Evolutionary conservation across 2,113 vertebrate genomes (phyloP).

Genomic region (Macquaria australasica): DNA sequence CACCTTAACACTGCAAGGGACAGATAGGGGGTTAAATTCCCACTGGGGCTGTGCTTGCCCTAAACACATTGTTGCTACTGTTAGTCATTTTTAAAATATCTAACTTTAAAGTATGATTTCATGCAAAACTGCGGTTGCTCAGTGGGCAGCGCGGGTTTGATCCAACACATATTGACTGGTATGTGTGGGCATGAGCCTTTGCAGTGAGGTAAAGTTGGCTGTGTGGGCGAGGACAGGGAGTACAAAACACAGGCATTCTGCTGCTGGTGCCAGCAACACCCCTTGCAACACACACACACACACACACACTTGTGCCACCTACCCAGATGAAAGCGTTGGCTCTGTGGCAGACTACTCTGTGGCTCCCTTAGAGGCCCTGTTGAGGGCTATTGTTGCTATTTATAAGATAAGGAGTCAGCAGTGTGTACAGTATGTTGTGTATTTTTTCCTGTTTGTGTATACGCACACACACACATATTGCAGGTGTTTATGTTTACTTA

Average conservation of each 20-base stretch:
- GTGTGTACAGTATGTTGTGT: constrained; percentile 17
- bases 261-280: constrained; percentile 54
- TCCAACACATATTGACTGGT: constrained; percentile 61
- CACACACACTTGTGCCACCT: constrained; percentile 61
- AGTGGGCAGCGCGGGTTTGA: constrained; percentile 47
- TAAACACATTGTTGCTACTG: not conserved
- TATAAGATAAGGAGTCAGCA: constrained; percentile 58
- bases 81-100: not conserved
- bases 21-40: not conserved
- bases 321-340: constrained; percentile 73
- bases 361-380: constrained; percentile 41
- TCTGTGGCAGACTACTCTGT: constrained; percentile 51
- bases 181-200: constrained; percentile 52
- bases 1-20: not conserved
- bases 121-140: not conserved
- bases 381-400: constrained; percentile 69
- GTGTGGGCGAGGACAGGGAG: constrained; percentile 53
- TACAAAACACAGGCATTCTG: constrained; percentile 48
- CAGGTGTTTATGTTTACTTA: constrained; percentile 9
- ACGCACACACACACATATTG: not conserved
- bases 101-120: not conserved
- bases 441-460: not conserved
- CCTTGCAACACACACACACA: constrained; percentile 11
- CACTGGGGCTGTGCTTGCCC: not conserved
- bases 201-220: constrained; percentile 39